A percentile compares a stretch with the other conserved stretches of the same genome.
These are phyloP conservation scores for Siniperca obscura DNA, from an alignment of 2,797 vertebrate genomes.

Conservation along the genomic window DNA sequence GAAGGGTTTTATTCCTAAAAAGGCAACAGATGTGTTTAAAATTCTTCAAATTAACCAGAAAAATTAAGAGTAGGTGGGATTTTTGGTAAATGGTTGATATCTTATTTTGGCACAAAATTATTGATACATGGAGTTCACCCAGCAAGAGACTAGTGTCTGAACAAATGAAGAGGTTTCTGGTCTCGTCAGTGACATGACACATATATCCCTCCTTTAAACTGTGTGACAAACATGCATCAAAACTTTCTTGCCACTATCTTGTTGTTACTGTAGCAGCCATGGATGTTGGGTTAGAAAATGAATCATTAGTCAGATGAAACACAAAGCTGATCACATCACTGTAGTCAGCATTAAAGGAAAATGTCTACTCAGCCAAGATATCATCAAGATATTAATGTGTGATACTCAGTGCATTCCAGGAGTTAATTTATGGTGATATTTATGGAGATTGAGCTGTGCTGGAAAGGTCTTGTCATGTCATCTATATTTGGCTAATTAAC, in stretches of 20 bases:
- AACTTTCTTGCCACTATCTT: slow-evolving; percentile 4
- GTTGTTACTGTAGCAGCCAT: neutral
- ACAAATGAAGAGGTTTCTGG: neutral
- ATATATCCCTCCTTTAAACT: neutral
- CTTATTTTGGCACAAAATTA: neutral
- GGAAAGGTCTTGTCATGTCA: neutral
- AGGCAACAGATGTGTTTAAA: neutral
- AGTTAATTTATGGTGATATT: too few relatives aligned
- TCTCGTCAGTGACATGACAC: neutral
- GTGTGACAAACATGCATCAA: neutral
- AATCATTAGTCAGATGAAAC: slow-evolving; percentile 29
- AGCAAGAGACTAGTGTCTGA: neutral
- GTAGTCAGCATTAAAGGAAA: slow-evolving; percentile 20
- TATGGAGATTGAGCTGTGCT: neutral
- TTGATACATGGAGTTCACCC: neutral
- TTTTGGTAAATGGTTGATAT: neutral
- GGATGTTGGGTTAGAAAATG: slow-evolving; percentile 17
- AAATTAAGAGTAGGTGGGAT: neutral
- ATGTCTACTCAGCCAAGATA: neutral
- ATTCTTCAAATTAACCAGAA: neutral
- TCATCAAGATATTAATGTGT: neutral
- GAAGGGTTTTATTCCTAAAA: neutral
- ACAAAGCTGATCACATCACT: slow-evolving; percentile 16
- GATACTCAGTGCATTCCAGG: neutral
- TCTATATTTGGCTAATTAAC: slow-evolving; percentile 26